Evolutionary conservation across 2,888 invertebrate species (phyloP).

Genomic region (Chelonus formosanus): DNA sequence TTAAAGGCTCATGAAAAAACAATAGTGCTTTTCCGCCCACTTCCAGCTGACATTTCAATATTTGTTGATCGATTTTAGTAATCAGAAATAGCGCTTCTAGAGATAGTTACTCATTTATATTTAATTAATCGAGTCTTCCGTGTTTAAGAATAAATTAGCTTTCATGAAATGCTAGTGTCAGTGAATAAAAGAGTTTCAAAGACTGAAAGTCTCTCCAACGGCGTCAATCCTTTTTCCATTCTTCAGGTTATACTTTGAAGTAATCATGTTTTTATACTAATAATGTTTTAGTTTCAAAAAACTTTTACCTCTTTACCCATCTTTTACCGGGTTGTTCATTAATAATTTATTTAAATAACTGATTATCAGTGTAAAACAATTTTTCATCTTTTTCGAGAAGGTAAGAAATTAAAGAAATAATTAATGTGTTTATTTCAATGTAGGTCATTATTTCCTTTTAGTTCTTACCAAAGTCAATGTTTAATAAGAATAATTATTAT

Average conservation of each 20-base stretch:
- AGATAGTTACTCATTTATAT: slow-evolving; percentile 5
- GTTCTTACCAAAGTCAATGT: no score
- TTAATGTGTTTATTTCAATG: no score
- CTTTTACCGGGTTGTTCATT: no score
- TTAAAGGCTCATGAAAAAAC: neutral
- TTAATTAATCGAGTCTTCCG: slow-evolving; percentile 30
- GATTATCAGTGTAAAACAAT: no score
- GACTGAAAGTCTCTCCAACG: neutral
- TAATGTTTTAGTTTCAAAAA: neutral
- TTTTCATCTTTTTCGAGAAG: no score
- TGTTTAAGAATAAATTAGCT: slow-evolving; percentile 13
- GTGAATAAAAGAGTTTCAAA: neutral
- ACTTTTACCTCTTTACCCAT: no score
- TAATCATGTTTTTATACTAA: neutral
- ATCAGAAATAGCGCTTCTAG: slow-evolving; percentile 20
- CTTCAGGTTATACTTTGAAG: slow-evolving; percentile 20
- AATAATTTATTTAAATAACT: no score
- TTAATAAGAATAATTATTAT: no score
- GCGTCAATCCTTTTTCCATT: neutral
- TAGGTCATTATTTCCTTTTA: no score
- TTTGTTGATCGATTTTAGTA: slow-evolving; percentile 23
- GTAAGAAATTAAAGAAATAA: no score
- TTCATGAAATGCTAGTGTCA: slow-evolving; percentile 12
- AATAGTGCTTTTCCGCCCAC: neutral
- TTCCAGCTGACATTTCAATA: slow-evolving; percentile 10